A percentile compares a stretch with the other conserved stretches of the same genome.
Conservation (phyloP, 2,888 invertebrate species). For the Lasioglossum zephyrum region DNA sequence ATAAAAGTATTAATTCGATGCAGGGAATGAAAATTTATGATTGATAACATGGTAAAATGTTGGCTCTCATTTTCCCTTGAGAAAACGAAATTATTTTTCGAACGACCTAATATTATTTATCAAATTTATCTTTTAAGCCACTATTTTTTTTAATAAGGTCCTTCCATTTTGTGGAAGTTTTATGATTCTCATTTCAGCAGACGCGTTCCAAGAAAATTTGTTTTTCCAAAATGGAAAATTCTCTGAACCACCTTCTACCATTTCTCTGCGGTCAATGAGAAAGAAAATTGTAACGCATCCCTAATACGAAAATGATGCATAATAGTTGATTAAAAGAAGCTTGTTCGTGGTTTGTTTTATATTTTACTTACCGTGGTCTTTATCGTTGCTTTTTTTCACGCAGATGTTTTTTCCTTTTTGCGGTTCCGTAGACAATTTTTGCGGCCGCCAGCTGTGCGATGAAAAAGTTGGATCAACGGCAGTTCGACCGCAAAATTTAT, state of each 20-base stretch:
- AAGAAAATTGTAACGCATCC: not conserved
- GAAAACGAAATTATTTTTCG: too few species aligned
- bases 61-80: too few species aligned
- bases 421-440: not conserved
- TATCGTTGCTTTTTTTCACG: not conserved
- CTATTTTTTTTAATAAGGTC: not conserved
- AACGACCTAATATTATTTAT: too few species aligned
- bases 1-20: too few species aligned
- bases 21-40: too few species aligned
- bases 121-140: not conserved
- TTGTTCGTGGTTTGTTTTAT: not conserved
- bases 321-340: not conserved
- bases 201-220: not conserved
- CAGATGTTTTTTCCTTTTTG: not conserved
- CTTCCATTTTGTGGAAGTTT: not conserved
- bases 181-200: not conserved
- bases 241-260: too few species aligned
- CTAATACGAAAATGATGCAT: not conserved
- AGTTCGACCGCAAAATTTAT: conserved; percentile 5
- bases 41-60: too few species aligned
- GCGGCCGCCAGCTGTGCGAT: not conserved
- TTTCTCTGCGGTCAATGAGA: not conserved
- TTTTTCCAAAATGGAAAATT: not conserved
- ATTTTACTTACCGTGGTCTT: not conserved
- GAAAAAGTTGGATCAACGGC: not conserved